Conservation (phyloP, 2,888 invertebrate genomes). For the Drosophila picticornis region DNA sequence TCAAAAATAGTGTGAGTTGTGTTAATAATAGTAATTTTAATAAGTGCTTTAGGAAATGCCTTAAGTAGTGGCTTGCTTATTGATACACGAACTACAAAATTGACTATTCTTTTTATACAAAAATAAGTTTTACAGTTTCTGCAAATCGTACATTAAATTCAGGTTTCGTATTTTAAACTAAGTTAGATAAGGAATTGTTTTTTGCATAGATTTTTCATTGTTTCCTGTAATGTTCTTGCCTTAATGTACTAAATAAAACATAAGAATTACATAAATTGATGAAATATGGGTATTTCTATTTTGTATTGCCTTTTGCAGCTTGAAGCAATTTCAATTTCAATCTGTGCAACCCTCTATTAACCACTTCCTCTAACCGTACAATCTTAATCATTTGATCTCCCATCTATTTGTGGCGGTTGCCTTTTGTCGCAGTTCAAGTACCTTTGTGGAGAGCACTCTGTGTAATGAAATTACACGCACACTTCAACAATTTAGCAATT, state of each 20-base stretch:
- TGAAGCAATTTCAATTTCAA: conserved; percentile 12
- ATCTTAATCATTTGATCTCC: conserved; percentile 50
- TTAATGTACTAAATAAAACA: not conserved
- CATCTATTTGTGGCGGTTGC: conserved; percentile 22
- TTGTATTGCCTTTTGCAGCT: not conserved
- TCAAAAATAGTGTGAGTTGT: conserved; percentile 28
- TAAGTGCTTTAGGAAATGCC: conserved; percentile 25
- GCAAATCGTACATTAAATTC: not conserved
- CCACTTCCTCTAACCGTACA: conserved; percentile 32
- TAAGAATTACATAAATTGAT: not conserved
- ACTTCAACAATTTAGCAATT: conserved; percentile 76
- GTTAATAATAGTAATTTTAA: conserved; percentile 29
- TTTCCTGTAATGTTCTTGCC: not conserved
- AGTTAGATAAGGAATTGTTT: not conserved
- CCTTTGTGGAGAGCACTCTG: conserved; percentile 17
- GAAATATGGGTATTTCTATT: not conserved
- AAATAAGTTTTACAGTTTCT: not conserved
- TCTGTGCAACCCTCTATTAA: conserved; percentile 29
- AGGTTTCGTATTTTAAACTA: not conserved
- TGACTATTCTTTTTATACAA: not conserved
- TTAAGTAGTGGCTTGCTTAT: conserved; percentile 9
- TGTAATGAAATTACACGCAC: conserved; percentile 77
- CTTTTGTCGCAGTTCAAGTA: conserved; percentile 48
- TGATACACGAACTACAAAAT: conserved; percentile 1
- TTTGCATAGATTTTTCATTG: too few species aligned